These are phyloP conservation scores for Ooceraea biroi DNA, from an alignment of 1,140 invertebrate species.

Conservation along the genomic window DNA sequence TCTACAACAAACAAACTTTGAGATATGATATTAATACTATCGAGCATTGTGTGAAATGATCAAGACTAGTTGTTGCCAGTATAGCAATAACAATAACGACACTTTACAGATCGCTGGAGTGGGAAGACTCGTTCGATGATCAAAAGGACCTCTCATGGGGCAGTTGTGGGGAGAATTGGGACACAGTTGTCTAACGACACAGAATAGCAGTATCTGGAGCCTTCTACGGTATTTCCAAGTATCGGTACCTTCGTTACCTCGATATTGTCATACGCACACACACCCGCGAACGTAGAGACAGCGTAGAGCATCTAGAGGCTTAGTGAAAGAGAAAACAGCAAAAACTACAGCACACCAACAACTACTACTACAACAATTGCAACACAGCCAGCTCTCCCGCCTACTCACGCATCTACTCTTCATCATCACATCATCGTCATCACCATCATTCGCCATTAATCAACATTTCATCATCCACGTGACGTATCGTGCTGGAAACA, in stretches of 20 bases:
- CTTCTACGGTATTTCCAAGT: conserved; percentile 55
- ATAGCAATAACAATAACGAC: too few relatives aligned
- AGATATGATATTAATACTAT: too few relatives aligned
- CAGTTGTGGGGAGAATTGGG: too few relatives aligned
- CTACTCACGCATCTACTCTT: conserved; percentile 53
- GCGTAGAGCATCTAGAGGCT: conserved; percentile 76
- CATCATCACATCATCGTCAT: conserved; percentile 67
- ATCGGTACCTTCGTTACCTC: conserved; percentile 75
- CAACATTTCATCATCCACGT: conserved; percentile 56
- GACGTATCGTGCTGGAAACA: conserved; percentile 17
- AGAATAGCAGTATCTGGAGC: conserved; percentile 76
- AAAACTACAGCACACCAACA: conserved; percentile 55
- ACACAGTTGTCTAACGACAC: too few relatives aligned
- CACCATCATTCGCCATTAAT: conserved; percentile 63
- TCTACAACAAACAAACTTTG: too few relatives aligned
- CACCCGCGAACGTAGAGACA: conserved; percentile 75
- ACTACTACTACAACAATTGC: conserved; percentile 61
- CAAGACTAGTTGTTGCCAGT: too few relatives aligned
- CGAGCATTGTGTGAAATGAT: too few relatives aligned
- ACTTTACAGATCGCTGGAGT: too few relatives aligned
- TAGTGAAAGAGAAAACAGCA: conserved; percentile 61
- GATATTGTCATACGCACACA: conserved; percentile 77
- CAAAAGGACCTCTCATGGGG: too few relatives aligned
- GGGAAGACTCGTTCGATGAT: too few relatives aligned
- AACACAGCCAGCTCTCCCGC: conserved; percentile 63